A percentile compares a stretch with the other conserved stretches of the same genome.
Evolutionary conservation across 2,113 vertebrate genomes (phyloP).

Genomic region (Microtus ochrogaster): DNA sequence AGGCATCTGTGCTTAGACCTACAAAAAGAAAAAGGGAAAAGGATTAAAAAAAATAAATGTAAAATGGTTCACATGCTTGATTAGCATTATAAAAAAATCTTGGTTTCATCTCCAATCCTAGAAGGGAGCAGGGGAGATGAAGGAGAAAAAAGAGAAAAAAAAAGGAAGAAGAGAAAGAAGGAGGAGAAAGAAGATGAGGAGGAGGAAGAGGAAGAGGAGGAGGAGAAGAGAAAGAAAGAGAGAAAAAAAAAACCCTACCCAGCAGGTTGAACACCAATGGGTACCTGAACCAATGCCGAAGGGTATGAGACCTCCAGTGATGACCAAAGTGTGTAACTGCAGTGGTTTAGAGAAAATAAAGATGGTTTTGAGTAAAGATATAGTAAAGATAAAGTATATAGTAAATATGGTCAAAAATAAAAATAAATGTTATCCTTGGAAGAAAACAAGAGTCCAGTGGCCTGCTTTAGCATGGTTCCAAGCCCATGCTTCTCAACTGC

Average conservation of each 20-base stretch:
- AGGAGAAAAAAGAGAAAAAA: neutral
- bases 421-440: neutral
- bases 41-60: neutral
- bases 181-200: accelerated
- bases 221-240: accelerated
- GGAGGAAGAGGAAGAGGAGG: accelerated
- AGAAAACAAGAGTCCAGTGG: neutral
- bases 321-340: neutral
- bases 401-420: neutral
- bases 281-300: neutral
- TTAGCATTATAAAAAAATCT: neutral
- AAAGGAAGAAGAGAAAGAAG: accelerated
- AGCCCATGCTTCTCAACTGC: too few species aligned
- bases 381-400: neutral
- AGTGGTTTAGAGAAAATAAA: neutral
- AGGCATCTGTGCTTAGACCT: too few species aligned
- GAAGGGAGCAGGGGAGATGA: too few species aligned
- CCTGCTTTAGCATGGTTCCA: neutral
- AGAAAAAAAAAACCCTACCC: accelerated
- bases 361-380: neutral
- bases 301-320: neutral
- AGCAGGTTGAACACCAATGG: neutral
- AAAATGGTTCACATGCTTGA: too few species aligned
- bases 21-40: neutral
- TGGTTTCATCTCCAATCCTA: neutral